A percentile compares a stretch with the other conserved stretches of the same genome.
phyloP scores from a whole-genome alignment of 2,797 vertebrate genomes.

The Nannoperca australis region DNA sequence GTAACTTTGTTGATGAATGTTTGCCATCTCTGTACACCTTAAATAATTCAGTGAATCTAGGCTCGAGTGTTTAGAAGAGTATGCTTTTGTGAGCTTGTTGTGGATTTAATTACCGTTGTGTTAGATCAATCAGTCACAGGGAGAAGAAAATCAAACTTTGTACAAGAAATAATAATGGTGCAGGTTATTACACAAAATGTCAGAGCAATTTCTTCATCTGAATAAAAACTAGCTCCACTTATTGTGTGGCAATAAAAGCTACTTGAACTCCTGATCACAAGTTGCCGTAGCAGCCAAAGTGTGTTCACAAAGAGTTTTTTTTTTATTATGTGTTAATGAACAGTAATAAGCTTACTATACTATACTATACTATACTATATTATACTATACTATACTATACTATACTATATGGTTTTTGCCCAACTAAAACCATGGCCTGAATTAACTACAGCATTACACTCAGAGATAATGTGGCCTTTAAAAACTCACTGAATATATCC shows the following conservation, averaged over 20 bases:
- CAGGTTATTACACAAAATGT: constrained; percentile 17
- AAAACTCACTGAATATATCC: background rate
- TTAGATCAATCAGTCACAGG: constrained; percentile 1
- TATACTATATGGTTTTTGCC: too few species aligned
- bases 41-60: constrained; percentile 11
- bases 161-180: background rate
- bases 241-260: constrained; percentile 19
- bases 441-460: background rate
- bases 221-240: background rate
- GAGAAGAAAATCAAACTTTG: constrained; percentile 34
- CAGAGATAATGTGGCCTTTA: constrained; percentile 2
- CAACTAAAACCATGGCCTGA: background rate
- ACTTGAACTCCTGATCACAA: constrained; percentile 16
- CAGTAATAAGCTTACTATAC: background rate
- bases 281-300: background rate
- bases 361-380: too few species aligned
- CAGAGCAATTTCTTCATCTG: constrained; percentile 5
- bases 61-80: background rate
- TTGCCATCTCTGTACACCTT: constrained; percentile 17
- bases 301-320: background rate
- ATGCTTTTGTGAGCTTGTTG: background rate
- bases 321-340: background rate
- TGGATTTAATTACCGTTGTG: constrained; percentile 26
- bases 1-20: constrained; percentile 19
- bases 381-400: too few species aligned